Evolutionary conservation across 1,140 invertebrate species (phyloP), one percentile per base, ranked within the genome.

Genomic region (Drosophila nebulosa): DNA sequence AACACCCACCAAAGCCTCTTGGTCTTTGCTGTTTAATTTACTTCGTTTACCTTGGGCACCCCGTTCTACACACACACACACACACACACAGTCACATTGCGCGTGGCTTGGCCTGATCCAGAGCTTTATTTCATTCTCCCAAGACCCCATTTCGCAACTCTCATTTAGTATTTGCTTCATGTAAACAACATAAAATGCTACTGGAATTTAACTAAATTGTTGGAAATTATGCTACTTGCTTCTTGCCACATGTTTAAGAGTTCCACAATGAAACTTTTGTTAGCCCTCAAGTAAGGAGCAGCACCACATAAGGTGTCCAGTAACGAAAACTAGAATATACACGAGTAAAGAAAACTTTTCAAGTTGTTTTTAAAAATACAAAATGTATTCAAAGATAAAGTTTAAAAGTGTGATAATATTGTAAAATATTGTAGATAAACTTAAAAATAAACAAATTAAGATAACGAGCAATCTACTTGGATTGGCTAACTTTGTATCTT

Each of bases 171-270:
- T 76, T 79, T 69, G 72, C 55, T 50, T 26, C 46, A 27, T 73
- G 81, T 64, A 72, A 84, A 84, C 77, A 84, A 64, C 53, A 62
- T 65, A 64, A 79, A 85, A 84, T 76, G 62, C 62, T 64, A 66
- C 62, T 76, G 64, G 35, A 85, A 76, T 70, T 76, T 73, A 64
- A 66, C 72, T 69, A 67, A 84, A 84, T 79, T 84, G 80, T 73
- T 76, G 60, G 58, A 76, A 83, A 84, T 84, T 72, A 72, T 78
- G 65, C 58, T 69, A 12, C 56, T 46, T 52, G 65, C 58, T 69
- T 10, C 56, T 46, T 52, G 39, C 16, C 39, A 21, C 27, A 42
- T 14, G 12, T 67, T 26, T 26, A 18, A 57, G n/a, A 53, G 24
- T 46, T n/a, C 16, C 21, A 18, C 14, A 18, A 7, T 3, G 4